A percentile compares a stretch with the other conserved stretches of the same genome.
phyloP scores from a whole-genome alignment of 1,140 invertebrate species.

The Procambarus virginalis region DNA sequence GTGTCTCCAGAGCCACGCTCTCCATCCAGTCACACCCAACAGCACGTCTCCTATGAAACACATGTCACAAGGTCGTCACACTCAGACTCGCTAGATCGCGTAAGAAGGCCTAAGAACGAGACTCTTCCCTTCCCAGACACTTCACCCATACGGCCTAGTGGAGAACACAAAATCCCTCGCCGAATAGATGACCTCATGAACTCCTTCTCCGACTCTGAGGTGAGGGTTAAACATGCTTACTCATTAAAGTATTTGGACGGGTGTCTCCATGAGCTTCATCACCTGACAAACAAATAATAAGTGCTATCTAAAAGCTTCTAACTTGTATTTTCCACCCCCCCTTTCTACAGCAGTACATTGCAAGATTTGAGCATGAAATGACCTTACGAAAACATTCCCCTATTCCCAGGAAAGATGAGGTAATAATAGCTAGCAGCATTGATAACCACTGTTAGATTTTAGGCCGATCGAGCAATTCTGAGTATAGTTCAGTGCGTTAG shows the following conservation, averaged over 20 bases:
- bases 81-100: conserved; percentile 68
- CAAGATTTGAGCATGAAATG: conserved; percentile 53
- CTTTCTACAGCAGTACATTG: conserved; percentile 57
- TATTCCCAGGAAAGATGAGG: conserved; percentile 46
- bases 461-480: not conserved
- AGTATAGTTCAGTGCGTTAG: not conserved
- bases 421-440: conserved; percentile 37
- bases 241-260: not conserved
- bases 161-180: conserved; percentile 62
- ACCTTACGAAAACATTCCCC: conserved; percentile 64
- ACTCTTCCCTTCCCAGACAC: conserved; percentile 69
- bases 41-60: conserved; percentile 48
- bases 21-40: conserved; percentile 8
- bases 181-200: conserved; percentile 69
- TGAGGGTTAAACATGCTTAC: conserved; percentile 10
- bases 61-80: conserved; percentile 47
- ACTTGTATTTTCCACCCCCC: conserved; percentile 23
- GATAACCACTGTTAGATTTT: not conserved
- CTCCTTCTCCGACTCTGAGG: conserved; percentile 68
- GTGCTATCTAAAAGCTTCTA: conserved; percentile 4
- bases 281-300: not conserved
- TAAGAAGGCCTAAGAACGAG: conserved; percentile 57
- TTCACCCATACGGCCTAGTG: conserved; percentile 56
- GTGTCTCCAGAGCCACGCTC: conserved; percentile 45
- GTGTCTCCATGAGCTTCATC: not conserved